These are phyloP conservation scores for Plotosus lineatus DNA, from an alignment of 2,113 vertebrate genomes.

Conservation along the genomic window DNA sequence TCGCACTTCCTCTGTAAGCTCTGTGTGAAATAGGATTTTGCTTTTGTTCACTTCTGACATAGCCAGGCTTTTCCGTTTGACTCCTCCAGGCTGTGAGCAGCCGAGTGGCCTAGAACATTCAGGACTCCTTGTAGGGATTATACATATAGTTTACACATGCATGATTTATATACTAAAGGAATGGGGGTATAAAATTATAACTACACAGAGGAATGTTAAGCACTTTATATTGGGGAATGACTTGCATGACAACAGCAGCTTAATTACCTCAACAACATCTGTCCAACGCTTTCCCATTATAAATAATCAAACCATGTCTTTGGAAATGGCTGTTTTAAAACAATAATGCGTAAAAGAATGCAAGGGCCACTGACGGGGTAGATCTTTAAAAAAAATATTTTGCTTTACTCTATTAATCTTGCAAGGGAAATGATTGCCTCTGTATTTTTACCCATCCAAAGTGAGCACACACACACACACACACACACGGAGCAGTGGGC, in stretches of 20 bases:
- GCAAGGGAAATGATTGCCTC: too few relatives aligned
- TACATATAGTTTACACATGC: slow-evolving; percentile 24
- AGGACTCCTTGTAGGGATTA: slow-evolving; percentile 30
- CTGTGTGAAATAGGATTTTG: slow-evolving; percentile 36
- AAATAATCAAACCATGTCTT: slow-evolving; percentile 12
- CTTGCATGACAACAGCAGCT: slow-evolving; percentile 12
- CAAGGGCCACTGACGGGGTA: background rate
- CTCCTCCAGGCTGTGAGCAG: slow-evolving; percentile 34
- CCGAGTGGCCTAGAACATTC: slow-evolving; percentile 17
- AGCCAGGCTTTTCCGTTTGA: slow-evolving; percentile 16
- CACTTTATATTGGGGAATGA: background rate
- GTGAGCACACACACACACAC: too few relatives aligned
- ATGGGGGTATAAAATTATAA: slow-evolving; percentile 10
- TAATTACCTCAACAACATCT: slow-evolving; percentile 9
- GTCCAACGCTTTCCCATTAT: background rate
- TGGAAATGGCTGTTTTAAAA: slow-evolving; percentile 13
- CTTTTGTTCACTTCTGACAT: slow-evolving; percentile 7
- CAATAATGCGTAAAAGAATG: background rate
- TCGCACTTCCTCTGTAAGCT: slow-evolving; percentile 33
- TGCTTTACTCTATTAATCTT: too few relatives aligned
- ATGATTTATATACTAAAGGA: slow-evolving; percentile 22
- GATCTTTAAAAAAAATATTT: too few relatives aligned
- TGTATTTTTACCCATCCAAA: too few relatives aligned
- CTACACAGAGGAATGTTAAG: slow-evolving; percentile 5
- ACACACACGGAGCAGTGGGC: too few relatives aligned